These are phyloP conservation scores for Coregonus sp. DNA, from an alignment of 2,797 vertebrate genomes.

Conservation along the genomic window DNA sequence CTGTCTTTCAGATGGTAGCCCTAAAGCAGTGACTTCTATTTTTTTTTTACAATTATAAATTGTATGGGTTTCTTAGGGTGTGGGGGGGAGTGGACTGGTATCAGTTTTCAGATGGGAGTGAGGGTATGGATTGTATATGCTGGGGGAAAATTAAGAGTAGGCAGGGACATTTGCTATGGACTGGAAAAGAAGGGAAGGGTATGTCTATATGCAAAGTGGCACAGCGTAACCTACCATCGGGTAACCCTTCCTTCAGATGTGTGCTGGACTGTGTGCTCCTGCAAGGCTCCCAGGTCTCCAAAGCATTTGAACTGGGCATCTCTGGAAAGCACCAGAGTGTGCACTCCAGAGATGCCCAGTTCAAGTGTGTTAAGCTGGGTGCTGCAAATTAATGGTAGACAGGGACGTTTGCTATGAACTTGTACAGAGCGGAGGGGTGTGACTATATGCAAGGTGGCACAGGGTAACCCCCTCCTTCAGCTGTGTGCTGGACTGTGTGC, in stretches of 20 bases:
- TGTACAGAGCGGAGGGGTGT: conserved; percentile 1
- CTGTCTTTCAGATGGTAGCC: conserved; percentile 1
- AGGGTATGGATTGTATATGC: not conserved
- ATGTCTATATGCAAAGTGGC: conserved; percentile 83
- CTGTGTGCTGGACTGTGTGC: conserved; percentile 93
- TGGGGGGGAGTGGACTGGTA: not conserved
- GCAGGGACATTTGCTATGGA: conserved; percentile 3
- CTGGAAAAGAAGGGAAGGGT: not conserved
- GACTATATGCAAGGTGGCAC: conserved; percentile 87
- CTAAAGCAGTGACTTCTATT: not conserved
- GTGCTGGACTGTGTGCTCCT: conserved; percentile 97
- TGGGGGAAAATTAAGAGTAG: not conserved
- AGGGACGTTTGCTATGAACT: conserved; percentile 5
- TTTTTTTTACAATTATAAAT: not conserved
- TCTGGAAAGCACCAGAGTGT: conserved; percentile 91
- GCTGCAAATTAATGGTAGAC: not conserved
- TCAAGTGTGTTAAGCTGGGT: conserved; percentile 79
- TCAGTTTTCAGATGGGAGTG: conserved; percentile 1
- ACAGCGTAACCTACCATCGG: conserved; percentile 63
- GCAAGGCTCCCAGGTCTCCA: conserved; percentile 89
- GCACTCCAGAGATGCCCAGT: conserved; percentile 94
- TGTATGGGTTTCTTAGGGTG: not conserved
- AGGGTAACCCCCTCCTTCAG: conserved; percentile 86
- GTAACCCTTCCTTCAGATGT: conserved; percentile 88
- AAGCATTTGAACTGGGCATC: conserved; percentile 98